Evolutionary conservation across 2,888 invertebrate genomes (phyloP).

Genomic region (Rhimphoctona megacephalus): DNA sequence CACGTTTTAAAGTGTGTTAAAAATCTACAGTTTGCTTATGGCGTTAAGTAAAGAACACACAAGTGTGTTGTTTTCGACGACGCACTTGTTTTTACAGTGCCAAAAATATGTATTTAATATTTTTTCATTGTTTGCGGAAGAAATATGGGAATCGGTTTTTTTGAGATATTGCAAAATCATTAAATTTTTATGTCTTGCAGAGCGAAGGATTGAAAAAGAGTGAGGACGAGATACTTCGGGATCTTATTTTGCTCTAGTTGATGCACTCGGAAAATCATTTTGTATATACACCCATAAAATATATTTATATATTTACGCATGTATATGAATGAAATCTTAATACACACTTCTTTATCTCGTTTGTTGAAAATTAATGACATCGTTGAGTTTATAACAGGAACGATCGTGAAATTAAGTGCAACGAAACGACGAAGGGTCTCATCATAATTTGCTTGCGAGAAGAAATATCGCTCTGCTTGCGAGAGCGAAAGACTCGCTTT

Average conservation of each 20-base stretch:
- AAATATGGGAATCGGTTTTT: neutral
- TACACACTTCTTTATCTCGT: constrained; percentile 32
- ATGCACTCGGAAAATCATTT: neutral
- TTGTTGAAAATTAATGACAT: constrained; percentile 54
- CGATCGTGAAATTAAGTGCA: constrained; percentile 58
- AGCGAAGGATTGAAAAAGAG: neutral
- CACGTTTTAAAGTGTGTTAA: no score
- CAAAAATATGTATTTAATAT: no score
- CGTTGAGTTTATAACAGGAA: constrained; percentile 47
- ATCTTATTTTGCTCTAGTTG: neutral
- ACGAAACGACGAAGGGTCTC: constrained; percentile 35
- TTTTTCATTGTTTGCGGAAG: neutral
- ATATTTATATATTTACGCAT: neutral
- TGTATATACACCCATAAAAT: neutral
- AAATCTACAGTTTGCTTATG: no score
- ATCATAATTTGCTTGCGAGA: constrained; percentile 31
- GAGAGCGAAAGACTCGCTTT: constrained; percentile 1
- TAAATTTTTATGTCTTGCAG: neutral
- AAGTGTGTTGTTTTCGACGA: no score
- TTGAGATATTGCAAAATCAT: neutral
- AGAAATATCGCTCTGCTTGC: constrained; percentile 44
- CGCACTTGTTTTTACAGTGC: no score
- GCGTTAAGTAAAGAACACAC: no score
- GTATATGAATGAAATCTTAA: neutral
- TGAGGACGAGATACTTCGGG: neutral